Conservation (phyloP, 2,888 invertebrate species). For the Dexiosoma caninum region DNA sequence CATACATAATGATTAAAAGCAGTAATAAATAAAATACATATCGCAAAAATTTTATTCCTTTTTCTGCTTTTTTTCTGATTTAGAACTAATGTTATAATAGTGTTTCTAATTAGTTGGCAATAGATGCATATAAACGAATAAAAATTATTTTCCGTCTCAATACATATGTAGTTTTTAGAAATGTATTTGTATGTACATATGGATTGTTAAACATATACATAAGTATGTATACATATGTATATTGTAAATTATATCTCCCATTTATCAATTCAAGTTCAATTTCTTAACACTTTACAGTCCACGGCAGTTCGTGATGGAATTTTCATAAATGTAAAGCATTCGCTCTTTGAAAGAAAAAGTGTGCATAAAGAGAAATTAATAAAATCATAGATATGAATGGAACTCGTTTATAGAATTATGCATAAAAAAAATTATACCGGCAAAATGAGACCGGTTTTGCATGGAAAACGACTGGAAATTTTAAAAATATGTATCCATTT, state of each 20-base stretch:
- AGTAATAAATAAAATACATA: no score
- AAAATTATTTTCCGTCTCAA: no score
- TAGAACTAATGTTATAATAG: no score
- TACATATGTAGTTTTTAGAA: no score
- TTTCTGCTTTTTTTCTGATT: no score
- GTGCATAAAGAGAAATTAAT: conserved; percentile 14
- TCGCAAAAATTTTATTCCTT: no score
- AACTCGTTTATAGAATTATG: not conserved
- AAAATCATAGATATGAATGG: conserved; percentile 8
- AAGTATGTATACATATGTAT: not conserved
- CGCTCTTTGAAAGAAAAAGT: not conserved
- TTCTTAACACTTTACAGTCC: conserved; percentile 28
- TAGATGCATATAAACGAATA: no score
- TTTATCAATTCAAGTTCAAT: conserved; percentile 45
- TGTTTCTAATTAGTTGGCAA: no score
- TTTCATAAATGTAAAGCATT: conserved; percentile 1
- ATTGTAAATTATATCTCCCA: not conserved
- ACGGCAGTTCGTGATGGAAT: conserved; percentile 30
- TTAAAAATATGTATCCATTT: conserved; percentile 10
- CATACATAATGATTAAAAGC: no score
- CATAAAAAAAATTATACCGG: conserved; percentile 54
- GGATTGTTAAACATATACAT: no score
- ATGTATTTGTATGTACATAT: no score
- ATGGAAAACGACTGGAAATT: conserved; percentile 42
- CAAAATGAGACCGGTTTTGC: conserved; percentile 59